Base-by-base conservation (phyloP, 2,888 invertebrate genomes). In the Idaea dimidiata region DNA sequence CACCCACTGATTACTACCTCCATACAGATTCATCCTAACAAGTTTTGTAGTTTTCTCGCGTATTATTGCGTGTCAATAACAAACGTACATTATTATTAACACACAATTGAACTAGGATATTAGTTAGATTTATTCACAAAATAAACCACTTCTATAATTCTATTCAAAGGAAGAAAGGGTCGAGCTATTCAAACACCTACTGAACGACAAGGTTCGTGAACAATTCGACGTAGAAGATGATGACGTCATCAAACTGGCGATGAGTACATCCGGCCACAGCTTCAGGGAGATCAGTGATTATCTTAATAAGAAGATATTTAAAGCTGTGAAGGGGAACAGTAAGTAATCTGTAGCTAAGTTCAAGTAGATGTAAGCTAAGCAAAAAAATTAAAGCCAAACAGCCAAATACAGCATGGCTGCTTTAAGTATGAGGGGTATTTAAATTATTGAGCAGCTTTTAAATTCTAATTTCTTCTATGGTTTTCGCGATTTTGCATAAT, bases 281-380 rank as follows among this genome's bases (percentile, higher is more conserved):
- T 91, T 94, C 16, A 94, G 96, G 72, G 97, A 97, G 80, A 85
- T 97, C 67, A 91, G 93, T 1, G 95, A 96, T 80, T 94, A 96
- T 72, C 93, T 95, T 17, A 95, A 95, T 71, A 95, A 95, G 81
- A 94, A 94, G 33, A 93, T 95, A 74, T 97, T 96, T 82, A 94
- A 95, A 78, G 94, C 95, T 24, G 94, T 95, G 73, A 95, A 96
- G 83, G 93, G 94, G 74, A 93, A 93, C 80, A 94, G 96, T 96
- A 79, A 83, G 89, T 85, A 62, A 43, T 57, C 31, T 16, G 43
- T 43, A 8, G 5, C 43, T 8, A 10, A 8, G 8, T 1, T 14
- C 10, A 10, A 43, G 43, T 14, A 43, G n/a, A n/a, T n/a, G n/a
- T n/a, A n/a, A n/a, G 43, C 10, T 10, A 43, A 43, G 2, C 43